Evolutionary conservation across 2,113 vertebrate species (phyloP), one percentile per base, ranked within the genome.

Genomic region (Toxostoma redivivum): DNA sequence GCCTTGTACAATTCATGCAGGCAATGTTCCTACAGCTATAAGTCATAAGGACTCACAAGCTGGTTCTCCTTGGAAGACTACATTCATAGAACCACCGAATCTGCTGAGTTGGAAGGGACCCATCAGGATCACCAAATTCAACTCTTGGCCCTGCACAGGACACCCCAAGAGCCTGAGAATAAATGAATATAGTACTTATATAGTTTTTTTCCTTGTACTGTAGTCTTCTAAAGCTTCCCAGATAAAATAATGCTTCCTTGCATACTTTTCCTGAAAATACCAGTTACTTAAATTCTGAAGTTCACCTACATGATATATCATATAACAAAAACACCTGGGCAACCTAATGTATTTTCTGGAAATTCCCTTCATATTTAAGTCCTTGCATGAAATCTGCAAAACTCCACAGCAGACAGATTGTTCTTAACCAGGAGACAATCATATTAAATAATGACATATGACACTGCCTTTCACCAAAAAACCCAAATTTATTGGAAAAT

Each of bases 31-130:
- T 96, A 79, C 81, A 69, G 19, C 65, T 94, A 23, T 92, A 97
- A 97, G 93, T 96, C 94, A 92, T 92, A 89, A 95, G 90, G 92
- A 97, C 73, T 96, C 87, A 90, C 40, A 87, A 58, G 88, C 74
- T 20, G 58, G n/a, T 69, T 96, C 76, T 96, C 94, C 92, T 95
- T 90, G 72, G 58, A 93, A 97, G 96, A 87, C n/a, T 72, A 88
- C 60, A 65, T 81, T 76, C 53, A 91, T 1, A 22, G 31, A 65
- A 72, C 30, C 15, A 57, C 1, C 27, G 50, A 56, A 80, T 57
- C 15, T 25, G 35, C 25, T 72, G 50, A 72, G 27, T 19, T 72
- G 25, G 50, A 88, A 80, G 21, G 42, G 17, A 64, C 25, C 14
- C 27, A 57, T 28, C 15, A 50, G 61, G 42, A 50, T 50, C 42